These are phyloP conservation scores for Nephrotoma guestfalica DNA, from an alignment of 2,888 invertebrate genomes.

Conservation along the genomic window DNA sequence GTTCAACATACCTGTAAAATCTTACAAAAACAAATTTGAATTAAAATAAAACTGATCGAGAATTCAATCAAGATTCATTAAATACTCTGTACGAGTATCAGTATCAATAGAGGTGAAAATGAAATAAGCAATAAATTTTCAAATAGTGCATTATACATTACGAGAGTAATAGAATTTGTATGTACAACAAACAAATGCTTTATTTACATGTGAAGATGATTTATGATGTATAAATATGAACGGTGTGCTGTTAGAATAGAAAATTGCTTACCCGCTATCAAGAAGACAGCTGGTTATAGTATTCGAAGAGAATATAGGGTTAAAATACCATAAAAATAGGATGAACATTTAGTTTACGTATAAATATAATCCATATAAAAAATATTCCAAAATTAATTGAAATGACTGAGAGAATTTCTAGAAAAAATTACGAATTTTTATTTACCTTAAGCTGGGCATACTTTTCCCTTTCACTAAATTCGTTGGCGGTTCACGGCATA, in stretches of 20 bases:
- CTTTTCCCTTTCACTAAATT: slow-evolving; percentile 88
- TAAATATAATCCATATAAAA: neutral
- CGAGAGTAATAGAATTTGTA: neutral
- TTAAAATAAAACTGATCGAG: neutral
- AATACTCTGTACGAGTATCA: neutral
- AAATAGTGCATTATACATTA: neutral
- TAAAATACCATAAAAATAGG: neutral
- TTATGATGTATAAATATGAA: slow-evolving; percentile 5
- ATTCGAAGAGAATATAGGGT: neutral
- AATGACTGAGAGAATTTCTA: neutral
- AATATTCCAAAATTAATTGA: neutral
- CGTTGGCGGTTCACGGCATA: slow-evolving; percentile 45
- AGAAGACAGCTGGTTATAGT: slow-evolving; percentile 31
- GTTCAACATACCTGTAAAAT: slow-evolving; percentile 33
- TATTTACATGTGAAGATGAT: neutral
- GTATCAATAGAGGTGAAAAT: neutral
- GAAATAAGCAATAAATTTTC: neutral
- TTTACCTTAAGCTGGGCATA: slow-evolving; percentile 89
- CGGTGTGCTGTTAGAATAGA: slow-evolving; percentile 3
- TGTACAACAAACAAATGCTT: neutral
- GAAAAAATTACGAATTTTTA: slow-evolving; percentile 2
- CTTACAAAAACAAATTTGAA: slow-evolving; percentile 15
- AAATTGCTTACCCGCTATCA: slow-evolving; percentile 34
- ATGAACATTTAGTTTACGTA: neutral
- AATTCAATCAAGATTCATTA: neutral